Base-by-base conservation (phyloP, 92 coral and sea anemone species). In the Epizoanthus scotinus region DNA sequence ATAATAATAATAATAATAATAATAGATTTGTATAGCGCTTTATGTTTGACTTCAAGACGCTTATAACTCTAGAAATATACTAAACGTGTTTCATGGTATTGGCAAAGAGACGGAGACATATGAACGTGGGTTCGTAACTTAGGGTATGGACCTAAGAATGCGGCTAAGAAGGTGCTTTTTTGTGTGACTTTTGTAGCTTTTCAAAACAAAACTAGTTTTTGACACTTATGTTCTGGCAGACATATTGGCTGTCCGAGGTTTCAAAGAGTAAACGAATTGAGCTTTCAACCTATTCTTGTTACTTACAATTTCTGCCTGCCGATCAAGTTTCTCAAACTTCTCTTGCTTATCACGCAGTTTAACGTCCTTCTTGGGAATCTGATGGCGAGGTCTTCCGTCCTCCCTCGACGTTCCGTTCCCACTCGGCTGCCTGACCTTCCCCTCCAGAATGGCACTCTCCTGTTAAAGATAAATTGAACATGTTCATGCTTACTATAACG, bases 301-400 rank as follows among this genome's bases (percentile, higher is more conserved):
- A 75, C 81, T 75, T 18, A 75, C 81, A 75, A 58, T 29, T 75
- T 75, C 81, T 0, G 81, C 81, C 69, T 75, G 81, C 12, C 81
- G 81, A 75, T 75, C 81, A 25, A 75, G 81, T 58, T 75, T 75
- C 61, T 75, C 81, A 59, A 75, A 75, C 60, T 75, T 75, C 20
- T 75, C 81, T 75, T 75, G 81, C 38, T 59, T 75, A 40, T 75
- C 68, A 17, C 81, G 81, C 2, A 75, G 81, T 36, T 60, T 75
- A 22, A 75, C 81, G n/a, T 75, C 81, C 27, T 22, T 59, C 19
- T 54, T 29, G 49, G 63, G 20, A 24, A 40, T 31, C 31, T 60
- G 81, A 14, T 58, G 55, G 38, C 24, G 81, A 5, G 57, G 57
- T 24, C n/a, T 58, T 19, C 56, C 68, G 22, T 59, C 81, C 42